Evolutionary conservation across 2,888 invertebrate genomes (phyloP).

Genomic region (Allacma fusca): DNA sequence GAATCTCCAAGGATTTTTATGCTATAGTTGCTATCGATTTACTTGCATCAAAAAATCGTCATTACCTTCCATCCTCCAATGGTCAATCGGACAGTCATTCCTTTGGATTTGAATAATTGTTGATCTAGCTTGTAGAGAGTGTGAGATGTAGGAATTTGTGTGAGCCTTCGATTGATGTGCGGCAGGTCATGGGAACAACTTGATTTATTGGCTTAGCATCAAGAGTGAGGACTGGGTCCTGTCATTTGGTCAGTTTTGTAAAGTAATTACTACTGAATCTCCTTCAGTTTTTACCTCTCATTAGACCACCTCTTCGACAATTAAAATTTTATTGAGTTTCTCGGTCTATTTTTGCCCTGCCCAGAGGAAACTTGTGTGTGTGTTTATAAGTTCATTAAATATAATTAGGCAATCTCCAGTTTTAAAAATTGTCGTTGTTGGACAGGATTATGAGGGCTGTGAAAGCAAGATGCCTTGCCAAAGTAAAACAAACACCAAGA

Average conservation of each 20-base stretch:
- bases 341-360: too few species aligned
- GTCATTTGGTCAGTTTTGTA: background rate
- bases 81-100: too few species aligned
- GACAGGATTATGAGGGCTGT: too few species aligned
- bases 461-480: too few species aligned
- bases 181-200: background rate
- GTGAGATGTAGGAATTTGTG: background rate
- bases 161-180: slow-evolving; percentile 4
- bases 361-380: too few species aligned
- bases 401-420: too few species aligned
- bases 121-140: background rate
- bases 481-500: too few species aligned
- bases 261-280: background rate
- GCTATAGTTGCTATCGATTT: background rate
- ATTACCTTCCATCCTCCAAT: background rate
- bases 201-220: background rate
- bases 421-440: too few species aligned
- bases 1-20: background rate
- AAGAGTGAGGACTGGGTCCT: background rate
- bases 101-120: background rate
- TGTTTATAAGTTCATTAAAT: too few species aligned
- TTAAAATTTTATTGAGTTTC: too few species aligned
- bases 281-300: background rate
- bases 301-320: background rate
- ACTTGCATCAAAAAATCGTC: background rate